Base-by-base conservation (phyloP, 1,140 invertebrate species). In the Melitaea cinxia region DNA sequence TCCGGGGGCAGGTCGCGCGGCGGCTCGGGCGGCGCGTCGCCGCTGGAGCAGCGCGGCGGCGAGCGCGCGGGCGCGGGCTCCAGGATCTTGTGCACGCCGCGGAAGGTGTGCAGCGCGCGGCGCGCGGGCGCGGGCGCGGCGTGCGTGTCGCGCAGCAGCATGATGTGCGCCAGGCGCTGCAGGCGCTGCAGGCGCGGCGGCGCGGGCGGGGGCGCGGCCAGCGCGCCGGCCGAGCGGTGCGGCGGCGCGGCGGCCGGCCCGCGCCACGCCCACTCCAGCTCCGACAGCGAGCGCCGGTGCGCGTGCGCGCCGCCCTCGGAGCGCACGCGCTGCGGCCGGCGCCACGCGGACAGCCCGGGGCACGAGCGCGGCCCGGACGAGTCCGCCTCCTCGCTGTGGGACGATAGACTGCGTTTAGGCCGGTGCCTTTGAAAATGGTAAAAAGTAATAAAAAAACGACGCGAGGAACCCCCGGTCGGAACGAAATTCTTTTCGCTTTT, bases 101-200 rank as follows among this genome's bases (percentile, higher is more conserved):
- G 80, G 80, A 82, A 85, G 50, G 79, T 72, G 72, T 80, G 72
- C 19, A 85, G 77, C 57, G 82, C 68, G 42, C 70, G 71, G 55
- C 65, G 75, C 35, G 80, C 73, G 42, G 76, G 69, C 49, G 68
- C 69, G 28, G 79, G 80, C 39, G 78, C 85, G 33, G 80, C 78
- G 79, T 96, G 95, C 28, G 95, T 94, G 91, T 97, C 96, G 73
- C 95, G 93, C 45, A 94, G 92, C 75, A 95, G 95, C 93, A 96
- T 96, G 15, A 94, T 93, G 83, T 96, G 95, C 19, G 95, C 95
- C 0, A 96, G 92, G 28, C 93, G 85, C 14, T 92, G 92, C 35
- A 92, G 83, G 30, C 91, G 91, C 23, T 79, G 75, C 17, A 85
- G 81, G 3, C 88, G 82, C 1, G 89, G 81, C 30, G 76, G 83